phyloP scores from a whole-genome alignment of 2,888 invertebrate species.

The Diachrysia chrysitis region DNA sequence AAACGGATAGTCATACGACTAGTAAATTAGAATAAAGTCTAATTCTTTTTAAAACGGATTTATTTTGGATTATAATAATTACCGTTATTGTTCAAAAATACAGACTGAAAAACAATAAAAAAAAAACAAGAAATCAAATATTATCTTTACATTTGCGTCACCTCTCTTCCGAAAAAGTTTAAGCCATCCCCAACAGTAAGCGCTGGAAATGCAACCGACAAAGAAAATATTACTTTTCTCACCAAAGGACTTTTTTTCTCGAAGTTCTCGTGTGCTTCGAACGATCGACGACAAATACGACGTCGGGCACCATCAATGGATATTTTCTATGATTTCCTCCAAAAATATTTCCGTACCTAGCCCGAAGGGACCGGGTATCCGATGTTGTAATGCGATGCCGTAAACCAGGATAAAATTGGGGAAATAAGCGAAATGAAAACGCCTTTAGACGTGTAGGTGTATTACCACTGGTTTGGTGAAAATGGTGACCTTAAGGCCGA shows the following conservation, averaged over 20 bases:
- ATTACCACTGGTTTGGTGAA: slow-evolving; percentile 22
- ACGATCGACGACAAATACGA: slow-evolving; percentile 40
- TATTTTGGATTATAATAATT: too few species aligned
- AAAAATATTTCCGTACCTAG: slow-evolving; percentile 39
- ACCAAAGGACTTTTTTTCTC: slow-evolving; percentile 35
- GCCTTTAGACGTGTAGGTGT: slow-evolving; percentile 13
- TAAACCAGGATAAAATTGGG: slow-evolving; percentile 49
- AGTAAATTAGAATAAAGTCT: too few species aligned
- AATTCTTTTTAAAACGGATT: too few species aligned
- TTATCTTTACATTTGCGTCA: slow-evolving; percentile 30
- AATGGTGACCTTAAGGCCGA: slow-evolving; percentile 32
- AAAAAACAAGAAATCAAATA: slow-evolving; percentile 26
- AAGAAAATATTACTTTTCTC: slow-evolving; percentile 49
- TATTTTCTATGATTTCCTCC: slow-evolving; percentile 37
- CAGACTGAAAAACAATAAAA: neutral
- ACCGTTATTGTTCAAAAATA: too few species aligned
- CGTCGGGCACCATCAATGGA: slow-evolving; percentile 16
- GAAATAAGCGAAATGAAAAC: slow-evolving; percentile 45
- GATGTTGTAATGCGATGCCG: slow-evolving; percentile 44
- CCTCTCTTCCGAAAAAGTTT: slow-evolving; percentile 16
- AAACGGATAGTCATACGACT: too few species aligned
- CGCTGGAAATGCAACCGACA: slow-evolving; percentile 40
- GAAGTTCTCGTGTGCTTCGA: slow-evolving; percentile 23
- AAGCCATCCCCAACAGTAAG: slow-evolving; percentile 35
- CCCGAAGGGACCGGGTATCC: slow-evolving; percentile 29